Evolutionary conservation across 2,113 vertebrate genomes (phyloP), one percentile per base, ranked within the genome.

Genomic region (Sialia sialis): DNA sequence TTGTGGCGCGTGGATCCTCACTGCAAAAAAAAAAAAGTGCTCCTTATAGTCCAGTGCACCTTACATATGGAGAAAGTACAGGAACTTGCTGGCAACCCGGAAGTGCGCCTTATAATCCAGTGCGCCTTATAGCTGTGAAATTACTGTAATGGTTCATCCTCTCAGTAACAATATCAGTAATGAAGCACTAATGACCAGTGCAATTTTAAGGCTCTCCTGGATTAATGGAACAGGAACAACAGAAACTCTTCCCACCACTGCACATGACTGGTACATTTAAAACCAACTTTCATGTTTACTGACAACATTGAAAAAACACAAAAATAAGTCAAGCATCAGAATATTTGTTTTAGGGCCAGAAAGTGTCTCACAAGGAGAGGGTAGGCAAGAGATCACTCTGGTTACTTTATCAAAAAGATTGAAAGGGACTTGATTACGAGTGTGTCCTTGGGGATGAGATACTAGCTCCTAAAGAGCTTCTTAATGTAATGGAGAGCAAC

Each of bases 371-470:
- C 8, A 55, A 23, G 0, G 51, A 0, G 39, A 41, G 9, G 60
- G 5, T 14, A 58, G 70, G 21, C 29, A 15, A 79, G 20, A 83
- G 54, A 75, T 62, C 32, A n/a, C 58, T 49, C 60, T 58, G 46
- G 38, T 69, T 80, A 60, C 69, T 87, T 74, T 84, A 91, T 78
- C 60, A 72, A 60, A 83, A 80, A 63, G 68, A 67, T 13, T 89
- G 72, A 89, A 86, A 93, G 56, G 43, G 56, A 84, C 68, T 94
- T 89, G 83, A 87, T 77, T 90, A 84, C 26, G 81, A 60, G 59
- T 19, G 9, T 67, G 46, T 86, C 79, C 69, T 55, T 82, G 49
- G 77, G 80, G 48, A 89, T 67, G 13, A 93, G 74, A 79, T 30
- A 60, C 6, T 73, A 84, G 38, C 39, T 82, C 41, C 80, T 94